These are phyloP conservation scores for Laspeyria flexula DNA, from an alignment of 2,888 invertebrate genomes.

Conservation along the genomic window DNA sequence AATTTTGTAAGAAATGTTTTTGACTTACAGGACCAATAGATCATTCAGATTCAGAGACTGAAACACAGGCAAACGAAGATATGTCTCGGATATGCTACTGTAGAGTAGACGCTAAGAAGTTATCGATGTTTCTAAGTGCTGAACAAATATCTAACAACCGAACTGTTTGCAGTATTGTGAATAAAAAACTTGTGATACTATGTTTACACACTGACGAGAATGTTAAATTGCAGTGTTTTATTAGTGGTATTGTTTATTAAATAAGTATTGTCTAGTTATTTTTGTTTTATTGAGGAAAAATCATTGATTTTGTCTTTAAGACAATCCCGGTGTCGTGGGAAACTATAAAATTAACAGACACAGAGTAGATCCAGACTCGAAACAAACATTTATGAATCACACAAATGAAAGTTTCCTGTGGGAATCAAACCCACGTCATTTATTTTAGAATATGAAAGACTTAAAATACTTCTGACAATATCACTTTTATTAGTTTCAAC, in stretches of 20 bases:
- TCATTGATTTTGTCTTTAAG: no score
- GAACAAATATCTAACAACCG: slow-evolving; percentile 91
- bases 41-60: slow-evolving; percentile 78
- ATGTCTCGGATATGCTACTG: slow-evolving; percentile 77
- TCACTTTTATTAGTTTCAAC: neutral
- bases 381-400: no score
- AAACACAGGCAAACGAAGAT: slow-evolving; percentile 75
- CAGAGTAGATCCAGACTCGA: no score
- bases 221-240: slow-evolving; percentile 92
- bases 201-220: slow-evolving; percentile 90
- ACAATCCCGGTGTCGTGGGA: no score
- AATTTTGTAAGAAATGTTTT: no score
- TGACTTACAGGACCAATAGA: slow-evolving; percentile 81
- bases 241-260: slow-evolving; percentile 88
- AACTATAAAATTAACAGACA: no score
- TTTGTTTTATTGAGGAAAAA: neutral
- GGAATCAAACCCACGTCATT: no score
- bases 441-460: neutral
- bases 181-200: slow-evolving; percentile 90
- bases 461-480: neutral
- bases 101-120: slow-evolving; percentile 91
- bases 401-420: no score
- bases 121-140: slow-evolving; percentile 92
- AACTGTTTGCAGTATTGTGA: slow-evolving; percentile 91
- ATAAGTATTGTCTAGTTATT: neutral